Evolutionary conservation across 2,113 vertebrate genomes (phyloP), one percentile per base, ranked within the genome.

Genomic region (Bos taurus): DNA sequence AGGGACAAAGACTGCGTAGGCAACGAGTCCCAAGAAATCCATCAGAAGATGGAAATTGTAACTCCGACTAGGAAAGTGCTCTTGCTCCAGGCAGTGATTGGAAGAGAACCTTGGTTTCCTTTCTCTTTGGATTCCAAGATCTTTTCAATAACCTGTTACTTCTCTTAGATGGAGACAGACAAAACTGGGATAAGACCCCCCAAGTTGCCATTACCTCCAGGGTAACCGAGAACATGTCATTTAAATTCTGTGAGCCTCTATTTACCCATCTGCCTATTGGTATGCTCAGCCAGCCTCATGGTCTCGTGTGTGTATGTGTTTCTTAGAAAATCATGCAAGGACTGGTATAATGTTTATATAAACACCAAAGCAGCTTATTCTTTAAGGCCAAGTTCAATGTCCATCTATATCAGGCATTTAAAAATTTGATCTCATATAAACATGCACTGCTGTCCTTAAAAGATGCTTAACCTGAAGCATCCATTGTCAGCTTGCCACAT

Each of bases 221-320:
- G 57, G 84, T 95, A 50, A 19, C 60, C 2, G 17, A 10, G 50
- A 84, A 52, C 13, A 93, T 36, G 56, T 6, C n/a, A 56, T 56
- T 74, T 71, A 52, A 71, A 21, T 71, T 82, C 52, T 91, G 0
- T 12, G 36, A 82, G 15, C 83, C 30, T 89, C 59, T 25, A 9
- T 83, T 96, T 81, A 87, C 40, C 46, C 89, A 87, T 33, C 21
- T 88, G n/a, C 87, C 85, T 92, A 97, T 88, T 12, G 19, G 67
- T n/a, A 56, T 26, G 25, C 56, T 93, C 67, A 88, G 30, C 26
- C 15, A 48, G 33, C 74, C 48, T 54, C 74, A 6, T 52, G 11
- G 46, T 0, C 6, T 8, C 25, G 12, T 28, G 54, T 40, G 52
- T 74, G 43, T 60, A 43, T 59, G 10, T 52, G 43, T 60, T n/a